phyloP scores from a whole-genome alignment of 2,797 vertebrate species.

The Protosalanx chinensis region DNA sequence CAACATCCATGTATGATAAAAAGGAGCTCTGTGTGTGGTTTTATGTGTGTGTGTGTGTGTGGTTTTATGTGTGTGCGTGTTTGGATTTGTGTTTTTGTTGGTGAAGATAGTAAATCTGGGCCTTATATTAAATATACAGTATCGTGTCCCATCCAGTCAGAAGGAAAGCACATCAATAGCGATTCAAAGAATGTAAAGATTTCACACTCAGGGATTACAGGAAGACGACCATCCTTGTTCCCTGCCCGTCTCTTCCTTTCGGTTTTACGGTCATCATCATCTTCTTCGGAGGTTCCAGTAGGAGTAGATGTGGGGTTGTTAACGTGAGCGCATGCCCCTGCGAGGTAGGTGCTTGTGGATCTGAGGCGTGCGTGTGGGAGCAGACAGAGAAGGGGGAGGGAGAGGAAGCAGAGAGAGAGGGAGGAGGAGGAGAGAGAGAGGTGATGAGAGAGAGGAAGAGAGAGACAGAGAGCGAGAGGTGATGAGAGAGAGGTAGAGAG shows the following conservation, averaged over 20 bases:
- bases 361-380: neutral
- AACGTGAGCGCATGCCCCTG: neutral
- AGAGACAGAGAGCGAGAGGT: neutral
- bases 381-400: slow-evolving; percentile 18
- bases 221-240: neutral
- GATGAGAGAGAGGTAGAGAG: slow-evolving; percentile 10
- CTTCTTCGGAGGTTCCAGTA: neutral
- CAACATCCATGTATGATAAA: neutral
- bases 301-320: neutral
- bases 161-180: too few relatives aligned
- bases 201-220: too few relatives aligned
- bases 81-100: neutral
- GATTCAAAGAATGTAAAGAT: too few relatives aligned
- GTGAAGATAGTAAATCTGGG: too few relatives aligned
- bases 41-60: neutral
- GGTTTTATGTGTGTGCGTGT: neutral
- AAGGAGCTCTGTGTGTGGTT: neutral
- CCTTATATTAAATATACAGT: too few relatives aligned
- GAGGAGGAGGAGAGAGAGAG: neutral
- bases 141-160: too few relatives aligned
- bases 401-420: neutral
- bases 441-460: too few relatives aligned
- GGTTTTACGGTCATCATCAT: too few relatives aligned
- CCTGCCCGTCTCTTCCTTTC: neutral
- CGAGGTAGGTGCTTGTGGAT: neutral